phyloP scores from a whole-genome alignment of 2,113 vertebrate genomes.

The Herpetotheres cachinnans region DNA sequence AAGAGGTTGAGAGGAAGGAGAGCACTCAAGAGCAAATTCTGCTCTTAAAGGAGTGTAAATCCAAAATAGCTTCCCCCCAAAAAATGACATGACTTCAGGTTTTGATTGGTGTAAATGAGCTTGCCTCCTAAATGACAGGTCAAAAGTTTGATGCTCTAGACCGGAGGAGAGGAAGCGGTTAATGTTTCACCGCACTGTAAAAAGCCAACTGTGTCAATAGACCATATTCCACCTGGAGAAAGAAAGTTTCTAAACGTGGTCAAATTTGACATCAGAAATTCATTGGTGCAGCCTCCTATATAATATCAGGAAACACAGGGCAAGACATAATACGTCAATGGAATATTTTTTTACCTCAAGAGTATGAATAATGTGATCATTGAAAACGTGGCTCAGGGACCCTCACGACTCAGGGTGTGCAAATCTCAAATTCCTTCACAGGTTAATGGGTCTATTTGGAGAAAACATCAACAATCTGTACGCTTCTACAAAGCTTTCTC shows the following conservation, averaged over 20 bases:
- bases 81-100: background rate
- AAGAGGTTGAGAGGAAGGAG: background rate
- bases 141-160: background rate
- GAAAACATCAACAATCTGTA: background rate
- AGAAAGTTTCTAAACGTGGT: background rate
- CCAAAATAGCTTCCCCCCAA: background rate
- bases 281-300: background rate
- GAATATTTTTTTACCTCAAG: background rate
- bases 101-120: background rate
- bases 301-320: background rate
- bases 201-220: slow-evolving; percentile 56
- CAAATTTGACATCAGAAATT: background rate
- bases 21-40: background rate
- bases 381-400: background rate
- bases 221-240: background rate
- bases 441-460: background rate
- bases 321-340: background rate
- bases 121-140: background rate
- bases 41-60: background rate
- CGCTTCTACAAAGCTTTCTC: background rate
- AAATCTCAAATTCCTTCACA: background rate
- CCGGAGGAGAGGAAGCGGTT: background rate
- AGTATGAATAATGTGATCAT: background rate
- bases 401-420: background rate
- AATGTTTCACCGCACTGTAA: background rate